These are phyloP conservation scores for Agrochola lychnidis DNA, from an alignment of 2,888 invertebrate species.

Conservation along the genomic window DNA sequence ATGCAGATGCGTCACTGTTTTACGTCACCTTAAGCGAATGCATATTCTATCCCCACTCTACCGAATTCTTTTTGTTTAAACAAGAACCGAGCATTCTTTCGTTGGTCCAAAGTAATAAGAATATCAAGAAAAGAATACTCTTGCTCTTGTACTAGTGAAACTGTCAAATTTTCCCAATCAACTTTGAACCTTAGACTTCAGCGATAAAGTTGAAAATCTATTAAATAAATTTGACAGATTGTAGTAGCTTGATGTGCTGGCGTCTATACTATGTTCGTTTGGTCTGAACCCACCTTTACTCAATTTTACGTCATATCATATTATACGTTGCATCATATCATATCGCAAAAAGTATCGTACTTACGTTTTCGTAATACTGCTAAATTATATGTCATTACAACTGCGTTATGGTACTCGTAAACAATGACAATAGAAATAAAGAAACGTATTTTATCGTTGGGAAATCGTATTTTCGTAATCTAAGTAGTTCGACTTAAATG, in stretches of 20 bases:
- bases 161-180: too few relatives aligned
- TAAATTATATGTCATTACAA: slow-evolving; percentile 28
- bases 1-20: slow-evolving; percentile 26
- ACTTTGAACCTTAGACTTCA: too few relatives aligned
- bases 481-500: not conserved
- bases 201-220: too few relatives aligned
- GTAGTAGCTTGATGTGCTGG: too few relatives aligned
- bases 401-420: not conserved
- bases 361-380: not conserved
- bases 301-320: slow-evolving; percentile 7
- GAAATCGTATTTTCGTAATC: slow-evolving; percentile 14
- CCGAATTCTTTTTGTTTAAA: too few relatives aligned
- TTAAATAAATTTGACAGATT: too few relatives aligned
- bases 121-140: too few relatives aligned
- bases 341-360: not conserved
- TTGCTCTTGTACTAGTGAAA: too few relatives aligned
- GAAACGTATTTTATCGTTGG: slow-evolving; percentile 11
- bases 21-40: slow-evolving; percentile 10
- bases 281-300: not conserved
- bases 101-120: too few relatives aligned
- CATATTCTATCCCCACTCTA: too few relatives aligned
- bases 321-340: slow-evolving; percentile 23
- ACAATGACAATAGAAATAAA: slow-evolving; percentile 15
- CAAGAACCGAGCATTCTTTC: too few relatives aligned
- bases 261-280: too few relatives aligned